Conservation (phyloP, 1,140 invertebrate genomes). For the Dysdera silvatica region DNA sequence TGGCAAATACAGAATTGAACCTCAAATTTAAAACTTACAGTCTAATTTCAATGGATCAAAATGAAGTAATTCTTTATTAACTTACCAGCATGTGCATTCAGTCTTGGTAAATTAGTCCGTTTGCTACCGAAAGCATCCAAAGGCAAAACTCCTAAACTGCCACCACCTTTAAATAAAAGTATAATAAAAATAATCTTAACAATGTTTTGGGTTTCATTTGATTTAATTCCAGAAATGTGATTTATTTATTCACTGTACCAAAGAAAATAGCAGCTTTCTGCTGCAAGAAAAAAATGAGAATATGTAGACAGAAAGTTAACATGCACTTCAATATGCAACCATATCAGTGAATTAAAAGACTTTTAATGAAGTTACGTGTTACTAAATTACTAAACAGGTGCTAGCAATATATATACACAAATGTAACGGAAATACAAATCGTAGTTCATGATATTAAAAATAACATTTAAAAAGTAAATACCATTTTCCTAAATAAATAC, state of each 20-base stretch:
- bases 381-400: not conserved
- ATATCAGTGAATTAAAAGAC: not conserved
- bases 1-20: not conserved
- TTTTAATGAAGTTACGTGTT: not conserved
- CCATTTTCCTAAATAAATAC: not conserved
- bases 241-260: not conserved
- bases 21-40: not conserved
- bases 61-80: not conserved
- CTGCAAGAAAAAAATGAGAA: not conserved
- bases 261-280: not conserved
- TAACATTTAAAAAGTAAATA: conserved; percentile 4
- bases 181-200: conserved; percentile 28
- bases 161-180: conserved; percentile 51
- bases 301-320: not conserved
- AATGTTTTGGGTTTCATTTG: not conserved
- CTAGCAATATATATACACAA: not conserved
- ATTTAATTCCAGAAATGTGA: not conserved
- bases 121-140: conserved; percentile 73
- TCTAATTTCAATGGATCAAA: not conserved
- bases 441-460: not conserved
- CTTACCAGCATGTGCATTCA: conserved; percentile 50
- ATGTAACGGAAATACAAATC: not conserved
- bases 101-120: conserved; percentile 69
- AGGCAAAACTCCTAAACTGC: conserved; percentile 74
- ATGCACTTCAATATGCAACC: not conserved